Evolutionary conservation across 2,888 invertebrate genomes (phyloP).

Genomic region (Chloroclystis v-ata): DNA sequence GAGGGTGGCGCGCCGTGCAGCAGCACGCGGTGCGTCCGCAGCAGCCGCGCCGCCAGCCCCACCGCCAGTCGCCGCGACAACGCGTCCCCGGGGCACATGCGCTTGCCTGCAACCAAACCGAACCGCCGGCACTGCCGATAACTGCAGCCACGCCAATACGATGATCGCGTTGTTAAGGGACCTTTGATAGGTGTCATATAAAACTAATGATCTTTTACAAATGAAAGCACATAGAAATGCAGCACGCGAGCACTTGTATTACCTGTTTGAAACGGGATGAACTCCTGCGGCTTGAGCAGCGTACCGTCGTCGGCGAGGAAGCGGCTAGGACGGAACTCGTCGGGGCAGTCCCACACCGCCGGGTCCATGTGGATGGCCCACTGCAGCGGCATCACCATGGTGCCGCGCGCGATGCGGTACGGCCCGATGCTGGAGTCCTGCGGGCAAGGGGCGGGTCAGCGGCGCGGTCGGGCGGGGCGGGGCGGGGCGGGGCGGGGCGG

Average conservation of each 20-base stretch:
- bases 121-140: too few species aligned
- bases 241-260: too few species aligned
- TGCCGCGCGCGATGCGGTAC: conserved; percentile 82
- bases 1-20: conserved; percentile 65
- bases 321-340: conserved; percentile 82
- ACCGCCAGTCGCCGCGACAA: conserved; percentile 85
- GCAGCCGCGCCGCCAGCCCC: conserved; percentile 81
- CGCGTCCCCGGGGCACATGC: conserved; percentile 92
- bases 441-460: too few species aligned
- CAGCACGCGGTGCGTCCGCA: conserved; percentile 81
- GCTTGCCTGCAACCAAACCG: conserved; percentile 79
- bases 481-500: too few species aligned
- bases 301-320: conserved; percentile 82
- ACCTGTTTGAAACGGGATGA: conserved; percentile 92
- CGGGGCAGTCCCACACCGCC: conserved; percentile 81
- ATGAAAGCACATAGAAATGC: too few species aligned
- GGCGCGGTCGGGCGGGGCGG: too few species aligned
- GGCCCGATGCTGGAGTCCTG: conserved; percentile 79
- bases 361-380: conserved; percentile 90
- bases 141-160: too few species aligned
- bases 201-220: too few species aligned
- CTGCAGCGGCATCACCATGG: conserved; percentile 87
- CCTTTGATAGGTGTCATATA: too few species aligned
- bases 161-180: too few species aligned
- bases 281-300: conserved; percentile 81